phyloP scores from a whole-genome alignment of 2,113 vertebrate species.

The Balaeniceps rex region DNA sequence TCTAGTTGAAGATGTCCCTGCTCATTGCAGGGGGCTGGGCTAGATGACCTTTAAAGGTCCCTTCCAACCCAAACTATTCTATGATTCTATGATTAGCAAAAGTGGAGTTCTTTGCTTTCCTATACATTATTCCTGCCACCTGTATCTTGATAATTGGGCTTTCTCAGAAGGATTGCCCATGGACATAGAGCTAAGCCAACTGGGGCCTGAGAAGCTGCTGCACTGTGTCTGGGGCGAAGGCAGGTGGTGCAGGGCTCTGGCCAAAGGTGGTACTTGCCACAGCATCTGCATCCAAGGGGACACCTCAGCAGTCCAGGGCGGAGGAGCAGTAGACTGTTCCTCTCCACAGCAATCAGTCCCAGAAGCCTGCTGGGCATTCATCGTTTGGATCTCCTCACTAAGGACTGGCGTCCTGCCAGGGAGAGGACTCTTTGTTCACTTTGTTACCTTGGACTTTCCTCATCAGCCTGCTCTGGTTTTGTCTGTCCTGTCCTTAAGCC shows the following conservation, averaged over 20 bases:
- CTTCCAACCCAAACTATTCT: not conserved
- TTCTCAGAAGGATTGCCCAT: not conserved
- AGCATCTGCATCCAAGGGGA: too few relatives aligned
- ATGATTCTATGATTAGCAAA: not conserved
- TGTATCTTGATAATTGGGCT: not conserved
- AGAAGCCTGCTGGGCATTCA: not conserved
- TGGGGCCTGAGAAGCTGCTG: not conserved
- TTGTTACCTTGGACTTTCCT: not conserved
- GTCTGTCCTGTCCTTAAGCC: not conserved
- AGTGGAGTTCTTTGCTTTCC: not conserved
- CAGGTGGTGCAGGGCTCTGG: not conserved
- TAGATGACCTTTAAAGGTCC: not conserved
- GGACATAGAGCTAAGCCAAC: not conserved
- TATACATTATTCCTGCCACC: not conserved
- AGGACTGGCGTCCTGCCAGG: not conserved
- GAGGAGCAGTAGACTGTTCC: not conserved
- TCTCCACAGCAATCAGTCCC: not conserved
- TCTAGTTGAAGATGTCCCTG: not conserved
- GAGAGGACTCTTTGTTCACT: not conserved
- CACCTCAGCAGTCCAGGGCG: not conserved
- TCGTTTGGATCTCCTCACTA: fast-evolving
- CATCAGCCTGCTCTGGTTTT: not conserved
- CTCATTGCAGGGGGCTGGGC: not conserved
- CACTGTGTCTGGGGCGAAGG: not conserved
- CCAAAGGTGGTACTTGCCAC: not conserved